These are phyloP conservation scores for Cydia strobilella DNA, from an alignment of 1,140 invertebrate genomes.

Conservation along the genomic window DNA sequence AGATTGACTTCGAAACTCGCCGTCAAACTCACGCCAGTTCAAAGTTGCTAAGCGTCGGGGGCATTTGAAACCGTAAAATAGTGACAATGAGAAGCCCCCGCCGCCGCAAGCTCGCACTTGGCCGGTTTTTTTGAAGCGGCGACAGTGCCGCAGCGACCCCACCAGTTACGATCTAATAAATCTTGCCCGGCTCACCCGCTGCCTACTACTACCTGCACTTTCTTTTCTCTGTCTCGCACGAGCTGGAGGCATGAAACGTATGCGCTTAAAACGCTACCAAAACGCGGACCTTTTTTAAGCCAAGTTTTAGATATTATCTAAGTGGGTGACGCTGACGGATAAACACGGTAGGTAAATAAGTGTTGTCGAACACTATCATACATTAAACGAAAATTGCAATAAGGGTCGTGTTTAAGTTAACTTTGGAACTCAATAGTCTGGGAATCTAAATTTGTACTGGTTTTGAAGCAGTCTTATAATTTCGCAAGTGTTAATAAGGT, in stretches of 20 bases:
- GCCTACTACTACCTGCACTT: constrained; percentile 68
- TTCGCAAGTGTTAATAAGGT: constrained; percentile 22
- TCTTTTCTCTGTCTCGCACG: constrained; percentile 70
- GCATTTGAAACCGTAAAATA: constrained; percentile 13
- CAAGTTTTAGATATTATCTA: constrained; percentile 31
- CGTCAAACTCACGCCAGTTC: constrained; percentile 1
- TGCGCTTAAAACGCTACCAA: constrained; percentile 43
- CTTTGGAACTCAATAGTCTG: neutral
- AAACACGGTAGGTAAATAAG: constrained; percentile 19
- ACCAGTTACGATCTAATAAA: constrained; percentile 73
- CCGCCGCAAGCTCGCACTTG: constrained; percentile 26
- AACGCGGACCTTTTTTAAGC: constrained; percentile 45
- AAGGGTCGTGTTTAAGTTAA: neutral
- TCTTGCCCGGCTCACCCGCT: constrained; percentile 54
- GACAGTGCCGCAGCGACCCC: constrained; percentile 55
- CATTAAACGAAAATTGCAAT: neutral
- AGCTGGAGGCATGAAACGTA: constrained; percentile 46
- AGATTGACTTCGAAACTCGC: constrained; percentile 3
- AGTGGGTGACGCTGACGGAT: constrained; percentile 29
- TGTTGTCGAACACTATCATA: neutral
- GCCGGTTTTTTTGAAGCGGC: constrained; percentile 40
- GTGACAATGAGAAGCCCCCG: constrained; percentile 21
- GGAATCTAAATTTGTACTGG: neutral
- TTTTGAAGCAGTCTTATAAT: constrained; percentile 7
- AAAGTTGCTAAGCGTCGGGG: neutral